Percentiles rank a stretch among this genome's conserved stretches.
Evolutionary conservation across 2,797 vertebrate species (phyloP).

Genomic region (Siniperca scherzeri): DNA sequence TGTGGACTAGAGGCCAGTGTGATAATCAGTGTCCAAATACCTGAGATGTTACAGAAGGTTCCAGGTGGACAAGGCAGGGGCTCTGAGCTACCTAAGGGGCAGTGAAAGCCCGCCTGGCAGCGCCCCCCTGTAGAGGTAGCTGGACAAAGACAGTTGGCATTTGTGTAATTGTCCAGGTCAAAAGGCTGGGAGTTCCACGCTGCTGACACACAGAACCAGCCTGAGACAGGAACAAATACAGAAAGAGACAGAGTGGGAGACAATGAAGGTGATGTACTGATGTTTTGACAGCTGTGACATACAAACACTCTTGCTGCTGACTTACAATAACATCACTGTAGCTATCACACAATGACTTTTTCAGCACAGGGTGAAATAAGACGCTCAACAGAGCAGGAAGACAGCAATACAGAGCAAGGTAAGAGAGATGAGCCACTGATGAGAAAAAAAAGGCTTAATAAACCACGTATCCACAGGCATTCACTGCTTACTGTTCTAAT

Average conservation of each 20-base stretch:
- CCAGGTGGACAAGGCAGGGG: slow-evolving; percentile 89
- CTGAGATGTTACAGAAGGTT: slow-evolving; percentile 90
- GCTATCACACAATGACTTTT: slow-evolving; percentile 27
- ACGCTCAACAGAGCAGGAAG: slow-evolving; percentile 10
- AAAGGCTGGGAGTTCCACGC: slow-evolving; percentile 95
- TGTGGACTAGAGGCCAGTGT: background rate
- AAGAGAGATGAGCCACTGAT: slow-evolving; percentile 46
- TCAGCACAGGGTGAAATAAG: slow-evolving; percentile 13
- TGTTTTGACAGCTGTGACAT: slow-evolving; percentile 14
- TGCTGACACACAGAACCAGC: slow-evolving; percentile 96
- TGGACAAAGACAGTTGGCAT: slow-evolving; percentile 93
- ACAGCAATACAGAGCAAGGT: slow-evolving; percentile 23
- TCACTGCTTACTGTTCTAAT: background rate
- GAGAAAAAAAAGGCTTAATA: slow-evolving; percentile 1
- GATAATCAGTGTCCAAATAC: slow-evolving; percentile 70
- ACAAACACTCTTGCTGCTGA: slow-evolving; percentile 24
- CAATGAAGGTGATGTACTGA: background rate
- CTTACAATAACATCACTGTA: background rate
- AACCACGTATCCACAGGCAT: slow-evolving; percentile 5
- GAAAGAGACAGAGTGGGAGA: slow-evolving; percentile 12
- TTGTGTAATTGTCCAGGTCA: slow-evolving; percentile 97
- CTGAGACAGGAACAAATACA: slow-evolving; percentile 72
- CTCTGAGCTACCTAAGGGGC: slow-evolving; percentile 90
- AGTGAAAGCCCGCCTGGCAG: slow-evolving; percentile 91
- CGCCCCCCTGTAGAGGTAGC: slow-evolving; percentile 94